Evolutionary conservation across 2,888 invertebrate species (phyloP).

Genomic region (Pseudococcus longispinus): DNA sequence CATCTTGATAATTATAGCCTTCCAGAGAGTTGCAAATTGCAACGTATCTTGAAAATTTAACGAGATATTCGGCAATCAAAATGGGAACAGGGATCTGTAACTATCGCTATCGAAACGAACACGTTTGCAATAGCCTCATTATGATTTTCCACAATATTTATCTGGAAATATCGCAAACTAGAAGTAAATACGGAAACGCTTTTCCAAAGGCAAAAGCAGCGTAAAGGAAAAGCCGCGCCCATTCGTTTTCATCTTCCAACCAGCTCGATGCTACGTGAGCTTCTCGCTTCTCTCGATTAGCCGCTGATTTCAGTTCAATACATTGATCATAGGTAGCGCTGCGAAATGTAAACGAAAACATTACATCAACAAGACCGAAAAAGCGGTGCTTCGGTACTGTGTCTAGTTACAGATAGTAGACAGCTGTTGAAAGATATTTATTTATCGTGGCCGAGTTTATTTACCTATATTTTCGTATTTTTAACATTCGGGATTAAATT

Average conservation of each 20-base stretch:
- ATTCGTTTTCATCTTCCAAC: conserved; percentile 29
- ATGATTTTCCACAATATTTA: conserved; percentile 33
- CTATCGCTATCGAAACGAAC: background rate
- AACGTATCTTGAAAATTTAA: background rate
- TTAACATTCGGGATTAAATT: conserved; percentile 5
- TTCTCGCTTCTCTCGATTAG: background rate
- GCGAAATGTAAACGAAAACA: background rate
- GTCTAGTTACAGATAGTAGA: conserved; percentile 38
- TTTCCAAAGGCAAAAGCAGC: background rate
- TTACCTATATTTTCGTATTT: conserved; percentile 13
- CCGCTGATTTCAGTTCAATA: background rate
- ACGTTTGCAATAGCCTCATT: conserved; percentile 2
- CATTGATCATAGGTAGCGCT: conserved; percentile 1
- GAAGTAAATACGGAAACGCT: conserved; percentile 37
- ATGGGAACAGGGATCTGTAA: background rate
- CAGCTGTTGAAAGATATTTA: conserved; percentile 37
- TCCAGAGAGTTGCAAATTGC: background rate
- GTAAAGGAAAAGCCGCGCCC: conserved; percentile 38
- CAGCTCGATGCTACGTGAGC: background rate
- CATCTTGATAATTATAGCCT: background rate
- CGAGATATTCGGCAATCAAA: background rate
- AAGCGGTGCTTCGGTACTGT: conserved; percentile 13
- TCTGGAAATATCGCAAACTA: background rate
- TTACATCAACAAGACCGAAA: conserved; percentile 30
- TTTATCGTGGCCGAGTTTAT: conserved; percentile 35